A percentile compares a stretch with the other conserved stretches of the same genome.
Conservation (phyloP, 1,140 invertebrate species). For the Lethrus apterus region DNA sequence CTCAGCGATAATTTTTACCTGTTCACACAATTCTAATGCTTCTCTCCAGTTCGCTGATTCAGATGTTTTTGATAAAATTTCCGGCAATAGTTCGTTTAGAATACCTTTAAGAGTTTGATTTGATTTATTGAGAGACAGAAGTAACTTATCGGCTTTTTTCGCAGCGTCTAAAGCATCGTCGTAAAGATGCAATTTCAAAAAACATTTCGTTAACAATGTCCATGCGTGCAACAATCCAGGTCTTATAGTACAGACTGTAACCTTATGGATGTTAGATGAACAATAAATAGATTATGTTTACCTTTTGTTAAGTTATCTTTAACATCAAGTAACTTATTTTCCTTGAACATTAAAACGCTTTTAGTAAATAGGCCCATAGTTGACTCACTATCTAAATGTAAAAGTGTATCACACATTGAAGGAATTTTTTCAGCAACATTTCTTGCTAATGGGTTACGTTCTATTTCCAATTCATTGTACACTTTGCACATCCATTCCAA, state of each 20-base stretch:
- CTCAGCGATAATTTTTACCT: constrained; percentile 33
- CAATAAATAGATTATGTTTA: constrained; percentile 20
- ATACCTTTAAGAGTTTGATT: constrained; percentile 27
- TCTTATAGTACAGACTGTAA: constrained; percentile 22
- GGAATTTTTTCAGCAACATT: constrained; percentile 42
- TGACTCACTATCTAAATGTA: constrained; percentile 47
- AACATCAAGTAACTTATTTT: constrained; percentile 47
- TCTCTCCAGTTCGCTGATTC: constrained; percentile 46
- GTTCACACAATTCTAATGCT: constrained; percentile 39
- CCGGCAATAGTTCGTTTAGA: constrained; percentile 35
- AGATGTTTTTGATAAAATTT: constrained; percentile 40
- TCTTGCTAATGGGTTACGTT: constrained; percentile 37
- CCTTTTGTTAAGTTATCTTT: constrained; percentile 44
- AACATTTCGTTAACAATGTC: constrained; percentile 45
- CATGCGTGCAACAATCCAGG: constrained; percentile 41
- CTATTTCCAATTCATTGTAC: constrained; percentile 46
- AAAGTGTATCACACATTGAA: constrained; percentile 42
- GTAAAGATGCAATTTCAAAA: constrained; percentile 51
- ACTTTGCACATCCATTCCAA: constrained; percentile 56
- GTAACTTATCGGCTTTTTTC: constrained; percentile 38
- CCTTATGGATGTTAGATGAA: neutral
- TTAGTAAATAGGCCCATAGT: constrained; percentile 53
- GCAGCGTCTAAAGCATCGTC: constrained; percentile 48
- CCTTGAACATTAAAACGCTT: constrained; percentile 47
- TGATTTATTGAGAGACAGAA: constrained; percentile 21